A percentile compares a stretch with the other conserved stretches of the same genome.
These are phyloP conservation scores for Saccopteryx bilineata DNA, from an alignment of 2,113 vertebrate species.

Conservation along the genomic window DNA sequence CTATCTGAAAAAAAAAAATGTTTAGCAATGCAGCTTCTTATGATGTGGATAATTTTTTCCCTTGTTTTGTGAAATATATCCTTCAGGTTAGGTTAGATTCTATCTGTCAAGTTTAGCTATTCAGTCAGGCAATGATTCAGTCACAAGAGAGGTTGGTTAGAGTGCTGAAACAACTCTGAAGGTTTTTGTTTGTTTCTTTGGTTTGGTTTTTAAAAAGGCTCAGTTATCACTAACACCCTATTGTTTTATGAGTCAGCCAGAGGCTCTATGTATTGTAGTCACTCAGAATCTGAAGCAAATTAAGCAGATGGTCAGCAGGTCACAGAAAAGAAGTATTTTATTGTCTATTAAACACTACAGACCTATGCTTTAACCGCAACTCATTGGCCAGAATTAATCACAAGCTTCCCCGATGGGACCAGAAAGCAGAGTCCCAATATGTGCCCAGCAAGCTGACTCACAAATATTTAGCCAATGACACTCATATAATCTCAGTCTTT, in stretches of 20 bases:
- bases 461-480: not conserved
- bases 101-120: not conserved
- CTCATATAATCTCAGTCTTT: not conserved
- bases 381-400: not conserved
- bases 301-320: not conserved
- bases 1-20: not conserved
- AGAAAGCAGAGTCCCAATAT: not conserved
- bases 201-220: not conserved
- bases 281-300: not conserved
- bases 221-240: not conserved
- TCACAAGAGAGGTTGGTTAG: not conserved
- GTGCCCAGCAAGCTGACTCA: not conserved
- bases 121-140: not conserved
- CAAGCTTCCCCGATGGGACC: fast-evolving
- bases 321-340: not conserved
- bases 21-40: not conserved
- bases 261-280: not conserved
- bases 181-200: not conserved
- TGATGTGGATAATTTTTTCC: not conserved
- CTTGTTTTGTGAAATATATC: not conserved
- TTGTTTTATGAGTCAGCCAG: not conserved
- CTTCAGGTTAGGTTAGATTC: not conserved
- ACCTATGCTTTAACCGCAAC: not conserved
- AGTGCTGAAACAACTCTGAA: not conserved
- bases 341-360: not conserved